Conservation (phyloP, 2,797 vertebrate genomes). For the Atherinosoma microstoma region DNA sequence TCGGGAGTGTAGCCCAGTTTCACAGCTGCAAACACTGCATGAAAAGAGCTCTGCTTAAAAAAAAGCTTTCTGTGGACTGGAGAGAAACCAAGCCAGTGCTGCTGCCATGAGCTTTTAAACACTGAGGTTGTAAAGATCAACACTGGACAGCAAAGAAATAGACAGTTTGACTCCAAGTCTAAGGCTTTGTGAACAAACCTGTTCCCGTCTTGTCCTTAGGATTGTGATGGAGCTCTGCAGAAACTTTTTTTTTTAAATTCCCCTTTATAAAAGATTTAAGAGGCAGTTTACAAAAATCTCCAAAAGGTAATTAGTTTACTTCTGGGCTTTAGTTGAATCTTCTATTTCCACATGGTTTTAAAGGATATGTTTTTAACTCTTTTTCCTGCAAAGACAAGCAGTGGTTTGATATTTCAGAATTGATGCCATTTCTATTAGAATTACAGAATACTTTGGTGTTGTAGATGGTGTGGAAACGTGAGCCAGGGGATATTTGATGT, state of each 20-base stretch:
- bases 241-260: not conserved
- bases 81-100: conserved; percentile 38
- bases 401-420: not conserved
- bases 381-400: not conserved
- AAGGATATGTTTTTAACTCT: too few species aligned
- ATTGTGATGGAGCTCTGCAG: not conserved
- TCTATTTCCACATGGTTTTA: not conserved
- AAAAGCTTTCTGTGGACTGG: conserved; percentile 48
- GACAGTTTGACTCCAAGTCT: not conserved
- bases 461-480: too few species aligned
- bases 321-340: not conserved
- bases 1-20: conserved; percentile 68
- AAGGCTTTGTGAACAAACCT: not conserved
- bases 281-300: not conserved
- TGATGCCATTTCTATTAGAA: not conserved
- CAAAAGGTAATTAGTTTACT: not conserved
- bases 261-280: not conserved
- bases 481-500: too few species aligned
- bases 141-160: conserved; percentile 17
- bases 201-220: not conserved
- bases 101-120: conserved; percentile 41
- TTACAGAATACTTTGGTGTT: not conserved
- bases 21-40: conserved; percentile 76
- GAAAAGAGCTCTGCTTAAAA: conserved; percentile 62
- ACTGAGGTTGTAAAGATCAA: not conserved